Conservation (phyloP, 2,113 vertebrate species). For the Egretta garzetta region DNA sequence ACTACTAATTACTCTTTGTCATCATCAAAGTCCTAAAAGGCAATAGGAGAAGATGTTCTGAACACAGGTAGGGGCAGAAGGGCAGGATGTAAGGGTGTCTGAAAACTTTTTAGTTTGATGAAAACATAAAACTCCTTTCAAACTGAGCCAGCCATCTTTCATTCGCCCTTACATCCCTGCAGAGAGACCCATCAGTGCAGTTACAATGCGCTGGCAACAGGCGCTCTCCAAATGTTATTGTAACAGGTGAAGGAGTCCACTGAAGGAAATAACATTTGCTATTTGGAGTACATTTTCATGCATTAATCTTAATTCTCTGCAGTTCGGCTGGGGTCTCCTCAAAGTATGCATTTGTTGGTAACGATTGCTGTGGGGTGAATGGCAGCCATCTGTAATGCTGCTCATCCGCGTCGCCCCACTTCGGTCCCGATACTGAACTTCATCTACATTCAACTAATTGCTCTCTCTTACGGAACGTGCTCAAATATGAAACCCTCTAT, state of each 20-base stretch:
- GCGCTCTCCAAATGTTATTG: neutral
- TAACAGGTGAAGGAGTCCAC: neutral
- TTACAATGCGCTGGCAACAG: neutral
- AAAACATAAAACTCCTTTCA: neutral
- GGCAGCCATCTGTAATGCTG: neutral
- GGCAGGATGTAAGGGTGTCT: neutral
- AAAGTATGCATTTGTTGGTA: neutral
- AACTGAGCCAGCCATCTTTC: neutral
- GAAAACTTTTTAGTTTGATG: neutral
- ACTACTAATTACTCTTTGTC: neutral
- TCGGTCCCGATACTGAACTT: neutral
- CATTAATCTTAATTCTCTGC: neutral
- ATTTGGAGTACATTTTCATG: neutral
- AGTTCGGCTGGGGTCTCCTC: neutral
- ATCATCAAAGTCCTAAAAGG: neutral
- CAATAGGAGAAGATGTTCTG: neutral
- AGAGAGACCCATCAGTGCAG: neutral
- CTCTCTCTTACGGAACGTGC: neutral
- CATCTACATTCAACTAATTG: neutral
- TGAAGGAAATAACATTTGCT: neutral
- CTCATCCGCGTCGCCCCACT: accelerated
- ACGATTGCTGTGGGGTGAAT: neutral
- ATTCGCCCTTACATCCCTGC: neutral
- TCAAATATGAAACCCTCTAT: neutral
- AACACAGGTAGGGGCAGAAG: neutral